These are phyloP conservation scores for Pseudopipra pipra DNA, from an alignment of 2,113 vertebrate species.

Conservation along the genomic window DNA sequence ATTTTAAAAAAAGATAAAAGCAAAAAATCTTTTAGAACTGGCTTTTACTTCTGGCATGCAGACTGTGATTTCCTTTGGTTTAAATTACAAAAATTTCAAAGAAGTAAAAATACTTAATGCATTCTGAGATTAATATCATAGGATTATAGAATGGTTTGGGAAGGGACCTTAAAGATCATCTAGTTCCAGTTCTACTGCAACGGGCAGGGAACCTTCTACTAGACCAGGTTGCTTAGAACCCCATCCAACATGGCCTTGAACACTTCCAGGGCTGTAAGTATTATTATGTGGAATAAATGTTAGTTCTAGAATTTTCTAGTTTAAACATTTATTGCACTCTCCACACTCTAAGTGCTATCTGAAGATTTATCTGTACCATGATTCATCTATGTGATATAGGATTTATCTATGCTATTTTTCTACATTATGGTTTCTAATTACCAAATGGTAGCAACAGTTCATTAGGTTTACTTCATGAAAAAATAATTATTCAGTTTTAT, in stretches of 20 bases:
- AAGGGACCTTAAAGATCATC: neutral
- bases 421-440: neutral
- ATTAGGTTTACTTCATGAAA: neutral
- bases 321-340: neutral
- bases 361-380: neutral
- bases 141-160: neutral
- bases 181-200: neutral
- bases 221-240: neutral
- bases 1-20: constrained; percentile 1
- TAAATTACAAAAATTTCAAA: neutral
- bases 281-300: neutral
- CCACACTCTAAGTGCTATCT: neutral
- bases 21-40: neutral
- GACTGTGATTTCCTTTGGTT: neutral
- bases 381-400: neutral
- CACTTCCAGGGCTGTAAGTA: neutral
- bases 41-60: neutral
- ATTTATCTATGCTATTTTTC: neutral
- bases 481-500: neutral
- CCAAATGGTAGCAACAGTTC: neutral
- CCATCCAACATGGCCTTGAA: neutral
- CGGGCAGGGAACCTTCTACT: neutral
- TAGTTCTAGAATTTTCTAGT: neutral
- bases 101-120: neutral
- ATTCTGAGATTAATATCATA: neutral